phyloP scores from a whole-genome alignment of 1,140 invertebrate genomes.

The Andrena cerasifolii region DNA sequence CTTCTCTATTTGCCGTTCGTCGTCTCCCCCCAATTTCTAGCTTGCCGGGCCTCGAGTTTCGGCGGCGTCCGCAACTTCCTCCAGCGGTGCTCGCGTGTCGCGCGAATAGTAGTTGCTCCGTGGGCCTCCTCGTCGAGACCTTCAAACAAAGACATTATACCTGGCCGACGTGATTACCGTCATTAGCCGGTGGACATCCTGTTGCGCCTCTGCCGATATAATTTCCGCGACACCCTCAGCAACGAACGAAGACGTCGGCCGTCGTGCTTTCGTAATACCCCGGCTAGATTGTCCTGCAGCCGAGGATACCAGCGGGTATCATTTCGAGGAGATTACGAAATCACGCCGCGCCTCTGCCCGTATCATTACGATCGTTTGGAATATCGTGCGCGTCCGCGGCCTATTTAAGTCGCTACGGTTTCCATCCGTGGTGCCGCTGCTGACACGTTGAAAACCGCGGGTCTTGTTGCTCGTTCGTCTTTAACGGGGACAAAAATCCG shows the following conservation, averaged over 20 bases:
- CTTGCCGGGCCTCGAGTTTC: too few relatives aligned
- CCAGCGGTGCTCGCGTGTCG: slow-evolving; percentile 28
- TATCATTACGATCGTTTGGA: slow-evolving; percentile 19
- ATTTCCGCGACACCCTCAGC: slow-evolving; percentile 58
- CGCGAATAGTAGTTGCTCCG: slow-evolving; percentile 30
- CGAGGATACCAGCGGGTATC: slow-evolving; percentile 29
- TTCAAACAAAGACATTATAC: slow-evolving; percentile 72
- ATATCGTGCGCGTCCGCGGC: too few relatives aligned
- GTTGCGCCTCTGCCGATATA: slow-evolving; percentile 53
- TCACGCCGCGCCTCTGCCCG: neutral
- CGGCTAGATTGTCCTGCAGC: slow-evolving; percentile 17
- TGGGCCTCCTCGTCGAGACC: neutral
- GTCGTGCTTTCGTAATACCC: slow-evolving; percentile 52
- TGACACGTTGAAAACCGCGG: neutral
- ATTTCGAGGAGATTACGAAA: slow-evolving; percentile 40
- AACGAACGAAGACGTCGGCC: slow-evolving; percentile 34
- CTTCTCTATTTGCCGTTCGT: neutral
- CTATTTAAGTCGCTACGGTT: neutral
- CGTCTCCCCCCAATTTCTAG: too few relatives aligned
- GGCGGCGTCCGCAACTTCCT: neutral
- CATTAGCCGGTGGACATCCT: slow-evolving; percentile 68
- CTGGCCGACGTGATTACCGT: slow-evolving; percentile 63
- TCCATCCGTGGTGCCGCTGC: too few relatives aligned
- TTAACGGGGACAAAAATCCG: too few relatives aligned
- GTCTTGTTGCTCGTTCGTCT: neutral